Percentiles rank a stretch among this genome's conserved stretches.
Evolutionary conservation across 1,140 invertebrate species (phyloP).

Genomic region (Amyelois transitella): DNA sequence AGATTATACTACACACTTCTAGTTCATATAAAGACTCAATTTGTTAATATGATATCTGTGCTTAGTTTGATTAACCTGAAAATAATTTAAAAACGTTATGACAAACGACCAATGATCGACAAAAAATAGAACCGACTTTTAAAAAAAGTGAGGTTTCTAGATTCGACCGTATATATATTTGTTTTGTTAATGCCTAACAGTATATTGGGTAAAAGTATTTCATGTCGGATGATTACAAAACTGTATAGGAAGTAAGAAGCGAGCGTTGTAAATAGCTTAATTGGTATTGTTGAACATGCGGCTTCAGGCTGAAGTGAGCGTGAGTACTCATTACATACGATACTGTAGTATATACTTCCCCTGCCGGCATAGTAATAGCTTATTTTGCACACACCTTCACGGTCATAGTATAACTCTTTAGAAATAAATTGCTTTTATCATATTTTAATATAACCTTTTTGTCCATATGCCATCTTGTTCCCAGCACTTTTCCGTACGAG

Average conservation of each 20-base stretch:
- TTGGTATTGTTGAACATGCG: conserved; percentile 58
- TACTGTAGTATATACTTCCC: conserved; percentile 2
- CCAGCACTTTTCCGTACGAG: no score
- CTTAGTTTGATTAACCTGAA: background rate
- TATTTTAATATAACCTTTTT: no score
- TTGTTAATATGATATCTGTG: no score
- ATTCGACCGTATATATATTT: no score
- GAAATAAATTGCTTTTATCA: background rate
- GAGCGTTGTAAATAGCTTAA: conserved; percentile 58
- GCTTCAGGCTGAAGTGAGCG: conserved; percentile 63
- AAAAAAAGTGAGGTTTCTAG: no score
- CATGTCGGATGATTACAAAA: background rate
- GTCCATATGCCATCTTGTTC: no score
- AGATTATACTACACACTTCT: background rate
- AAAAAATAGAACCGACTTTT: no score
- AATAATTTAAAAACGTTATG: no score
- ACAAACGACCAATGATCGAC: no score
- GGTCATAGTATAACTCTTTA: background rate
- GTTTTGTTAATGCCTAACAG: no score
- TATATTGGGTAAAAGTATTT: no score
- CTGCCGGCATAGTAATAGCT: conserved; percentile 2
- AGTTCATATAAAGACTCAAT: no score
- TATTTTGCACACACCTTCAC: background rate
- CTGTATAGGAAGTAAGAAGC: background rate
- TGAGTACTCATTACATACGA: conserved; percentile 39